Percentiles rank a stretch among this genome's conserved stretches.
Evolutionary conservation across 2,113 vertebrate species (phyloP).

Genomic region (Chlorocebus sabaeus): DNA sequence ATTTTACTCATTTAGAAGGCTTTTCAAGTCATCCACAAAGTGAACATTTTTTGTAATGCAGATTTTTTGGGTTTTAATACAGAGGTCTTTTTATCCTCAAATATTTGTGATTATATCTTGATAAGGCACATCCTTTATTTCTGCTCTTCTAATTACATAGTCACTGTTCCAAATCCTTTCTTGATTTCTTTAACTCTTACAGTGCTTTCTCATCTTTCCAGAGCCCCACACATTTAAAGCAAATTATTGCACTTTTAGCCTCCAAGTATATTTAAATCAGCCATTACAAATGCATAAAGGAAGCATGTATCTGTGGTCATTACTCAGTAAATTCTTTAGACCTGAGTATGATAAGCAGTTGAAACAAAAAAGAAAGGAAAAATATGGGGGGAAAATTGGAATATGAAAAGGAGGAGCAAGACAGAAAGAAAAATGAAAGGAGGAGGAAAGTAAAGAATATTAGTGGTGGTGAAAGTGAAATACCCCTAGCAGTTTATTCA

Average conservation of each 20-base stretch:
- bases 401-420: neutral
- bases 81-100: neutral
- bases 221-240: neutral
- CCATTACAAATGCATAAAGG: neutral
- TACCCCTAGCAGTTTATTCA: neutral
- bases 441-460: neutral
- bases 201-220: neutral
- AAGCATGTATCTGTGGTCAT: neutral
- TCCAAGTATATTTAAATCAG: neutral
- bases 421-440: neutral
- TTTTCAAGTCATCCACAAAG: conserved; percentile 11
- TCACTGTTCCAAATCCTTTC: neutral
- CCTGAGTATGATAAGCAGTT: neutral
- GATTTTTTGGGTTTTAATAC: neutral
- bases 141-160: conserved; percentile 18
- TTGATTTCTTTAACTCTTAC: neutral
- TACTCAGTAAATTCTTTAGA: neutral
- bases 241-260: neutral
- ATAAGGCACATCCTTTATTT: neutral
- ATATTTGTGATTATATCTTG: neutral
- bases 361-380: neutral
- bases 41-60: neutral
- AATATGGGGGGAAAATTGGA: neutral
- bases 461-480: neutral
- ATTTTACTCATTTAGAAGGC: neutral